Evolutionary conservation across 1,140 invertebrate species (phyloP).

Genomic region (Drosophila suzukii): DNA sequence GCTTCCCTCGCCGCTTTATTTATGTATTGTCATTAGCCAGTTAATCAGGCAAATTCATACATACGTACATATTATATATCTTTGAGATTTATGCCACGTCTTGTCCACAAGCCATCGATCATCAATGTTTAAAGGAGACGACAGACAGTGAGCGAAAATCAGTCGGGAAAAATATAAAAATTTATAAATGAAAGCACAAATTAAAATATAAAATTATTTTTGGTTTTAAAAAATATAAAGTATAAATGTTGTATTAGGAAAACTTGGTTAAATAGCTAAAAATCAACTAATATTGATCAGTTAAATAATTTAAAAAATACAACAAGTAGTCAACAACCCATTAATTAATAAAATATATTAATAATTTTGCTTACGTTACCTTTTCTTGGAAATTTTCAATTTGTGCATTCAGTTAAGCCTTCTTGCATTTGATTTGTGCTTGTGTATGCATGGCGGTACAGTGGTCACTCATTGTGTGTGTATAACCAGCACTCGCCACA

Average conservation of each 20-base stretch:
- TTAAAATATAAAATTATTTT: background rate
- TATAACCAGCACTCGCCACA: background rate
- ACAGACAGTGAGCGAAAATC: conserved; percentile 13
- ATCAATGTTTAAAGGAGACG: conserved; percentile 55
- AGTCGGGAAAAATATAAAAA: background rate
- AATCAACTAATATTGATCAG: too few species aligned
- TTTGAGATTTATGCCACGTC: conserved; percentile 52
- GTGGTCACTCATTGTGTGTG: conserved; percentile 33
- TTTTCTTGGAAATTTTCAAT: conserved; percentile 8
- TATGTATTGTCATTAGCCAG: conserved; percentile 21
- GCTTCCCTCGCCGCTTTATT: conserved; percentile 3
- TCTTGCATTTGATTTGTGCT: conserved; percentile 16
- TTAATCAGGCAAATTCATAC: conserved; percentile 22
- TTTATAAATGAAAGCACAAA: background rate
- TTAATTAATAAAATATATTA: too few species aligned
- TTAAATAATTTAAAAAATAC: too few species aligned
- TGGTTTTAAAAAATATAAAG: background rate
- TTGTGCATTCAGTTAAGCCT: conserved; percentile 7
- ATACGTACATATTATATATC: conserved; percentile 11
- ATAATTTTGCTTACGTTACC: background rate
- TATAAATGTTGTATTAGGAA: too few species aligned
- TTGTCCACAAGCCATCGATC: conserved; percentile 65
- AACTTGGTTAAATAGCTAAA: too few species aligned
- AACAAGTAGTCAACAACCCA: too few species aligned
- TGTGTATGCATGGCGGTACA: conserved; percentile 35